Evolutionary conservation across 2,888 invertebrate species (phyloP), one percentile per base, ranked within the genome.

Genomic region (Noctua pronuba): DNA sequence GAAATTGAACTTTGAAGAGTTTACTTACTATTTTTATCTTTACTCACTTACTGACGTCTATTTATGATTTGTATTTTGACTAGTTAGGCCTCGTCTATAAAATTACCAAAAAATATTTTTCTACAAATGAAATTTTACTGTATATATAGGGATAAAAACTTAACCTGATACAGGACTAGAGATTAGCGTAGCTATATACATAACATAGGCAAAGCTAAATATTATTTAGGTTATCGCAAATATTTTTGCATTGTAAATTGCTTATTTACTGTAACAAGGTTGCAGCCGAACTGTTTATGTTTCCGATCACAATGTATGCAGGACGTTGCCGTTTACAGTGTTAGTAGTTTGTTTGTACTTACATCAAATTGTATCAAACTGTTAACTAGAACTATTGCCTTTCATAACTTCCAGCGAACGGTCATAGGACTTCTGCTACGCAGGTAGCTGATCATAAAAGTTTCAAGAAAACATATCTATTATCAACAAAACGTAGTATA

Each of bases 61-160:
- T 83, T 85, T 86, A 82, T 72, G 71, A 80, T 83, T 83, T 80
- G 24, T 70, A 85, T 81, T 88, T 71, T 83, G 76, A 87, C 85
- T 90, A 90, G 83, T 85, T 87, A 87, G 86, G 74, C 21, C 49
- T 73, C 44, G 84, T 78, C 80, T 80, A 80, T 78, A 55, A 82
- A 83, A 82, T 78, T 68, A 79, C 71, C 60, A 86, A 91, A 87
- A 87, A 88, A 90, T 94, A 93, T 94, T 94, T 93, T 94, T 93
- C 91, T 94, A 94, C 86, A 79, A 87, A 75, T 79, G 87, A 88
- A 81, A 80, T 91, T 93, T 92, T 92, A 87, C 86, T 85, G 82
- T 87, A 83, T 64, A 85, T 86, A 82, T 88, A 88, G 84, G 81
- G 80, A 70, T 88, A 78, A 75, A 79, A 86, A 87, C 75, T 87